Base-by-base conservation (phyloP, 2,797 vertebrate species). In the Zenarchopterus dispar region DNA sequence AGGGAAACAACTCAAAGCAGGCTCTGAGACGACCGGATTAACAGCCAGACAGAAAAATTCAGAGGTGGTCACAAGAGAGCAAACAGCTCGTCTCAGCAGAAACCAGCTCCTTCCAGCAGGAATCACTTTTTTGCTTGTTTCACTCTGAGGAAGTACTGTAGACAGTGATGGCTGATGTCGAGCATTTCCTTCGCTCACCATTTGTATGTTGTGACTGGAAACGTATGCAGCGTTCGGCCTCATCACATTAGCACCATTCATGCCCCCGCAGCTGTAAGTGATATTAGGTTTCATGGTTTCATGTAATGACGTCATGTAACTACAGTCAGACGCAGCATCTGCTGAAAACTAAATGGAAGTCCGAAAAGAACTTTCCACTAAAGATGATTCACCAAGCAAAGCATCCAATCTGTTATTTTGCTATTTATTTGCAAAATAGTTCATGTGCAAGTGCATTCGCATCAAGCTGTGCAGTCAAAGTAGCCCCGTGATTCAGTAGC, bases 21-120 rank as follows among this genome's bases (percentile, higher is more conserved):
- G 50, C 73, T 56, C 61, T 17, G 74, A 76, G 76, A 70, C 53
- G 9, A 62, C 19, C 7, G 55, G 85, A 86, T 88, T 86, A 80
- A 69, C 78, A 56, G 65, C 65, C 80, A 84, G 78, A 84, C 84
- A 79, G 84, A 84, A 81, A 69, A 57, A 82, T 80, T 65, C 70
- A 55, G 54, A 79, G 78, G 68, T 78, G 75, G 70, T 70, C 64
- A 44, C 31, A 54, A 54, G 77, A 66, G 59, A 59, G 58, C 63
- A 70, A 82, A 72, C 49, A 26, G 57, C 65, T 62, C 45, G 46
- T 70, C 65, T 64, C 54, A 64, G 8, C 73, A 68, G 50, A 24
- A 26, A 73, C 57, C 63, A 73, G 71, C 47, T 21, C 61, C 56
- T 80, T 85, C 79, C 80, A 86, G 70, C 73, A 73, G 50, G 60